Evolutionary conservation across 2,888 invertebrate species (phyloP), one percentile per base, ranked within the genome.

Genomic region (Prenolepis imparis): DNA sequence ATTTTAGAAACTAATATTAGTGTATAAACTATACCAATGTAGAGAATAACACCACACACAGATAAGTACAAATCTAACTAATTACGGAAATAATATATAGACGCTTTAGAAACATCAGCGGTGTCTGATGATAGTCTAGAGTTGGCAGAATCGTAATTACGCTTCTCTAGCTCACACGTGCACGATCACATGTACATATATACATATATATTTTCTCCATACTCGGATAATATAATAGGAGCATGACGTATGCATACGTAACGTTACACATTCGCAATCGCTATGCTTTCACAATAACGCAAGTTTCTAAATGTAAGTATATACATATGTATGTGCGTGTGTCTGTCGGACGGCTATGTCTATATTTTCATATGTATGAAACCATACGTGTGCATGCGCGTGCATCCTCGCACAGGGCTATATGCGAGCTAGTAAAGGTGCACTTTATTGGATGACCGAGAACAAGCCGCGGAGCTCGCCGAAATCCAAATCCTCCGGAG

Each of bases 401-500:
- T 61, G 24, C 59, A 41, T 48, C 44, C 66, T 18, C 52, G 41
- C 72, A 36, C 57, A 21, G 52, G 61, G 28, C 41, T 28, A 61
- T 70, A 44, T 63, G 70, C 61, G 61, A 28, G 24, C 32, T 39
- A 59, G 81, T 44, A 61, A 57, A 77, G 82, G 48, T 63, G 61
- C 78, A 32, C 59, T 80, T 80, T 59, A 59, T 66, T 55, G 63
- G 61, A 63, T 59, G 82, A 67, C 55, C 64, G 66, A 44, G 73
- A 67, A 68, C 68, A 48, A 70, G 77, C 77, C 61, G 80, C 61
- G 66, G 41, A 75, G 48, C 78, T 59, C 44, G 48, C 73, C 88
- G 74, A 87, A 87, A 86, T 87, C 87, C 81, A 88, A 89, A 89
- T 88, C 89, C 88, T 89, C 83, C 83, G 86, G 87, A 89, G 86